A percentile compares a stretch with the other conserved stretches of the same genome.
Evolutionary conservation across 2,888 invertebrate species (phyloP).

Genomic region (Eutolmus rufibarbis): DNA sequence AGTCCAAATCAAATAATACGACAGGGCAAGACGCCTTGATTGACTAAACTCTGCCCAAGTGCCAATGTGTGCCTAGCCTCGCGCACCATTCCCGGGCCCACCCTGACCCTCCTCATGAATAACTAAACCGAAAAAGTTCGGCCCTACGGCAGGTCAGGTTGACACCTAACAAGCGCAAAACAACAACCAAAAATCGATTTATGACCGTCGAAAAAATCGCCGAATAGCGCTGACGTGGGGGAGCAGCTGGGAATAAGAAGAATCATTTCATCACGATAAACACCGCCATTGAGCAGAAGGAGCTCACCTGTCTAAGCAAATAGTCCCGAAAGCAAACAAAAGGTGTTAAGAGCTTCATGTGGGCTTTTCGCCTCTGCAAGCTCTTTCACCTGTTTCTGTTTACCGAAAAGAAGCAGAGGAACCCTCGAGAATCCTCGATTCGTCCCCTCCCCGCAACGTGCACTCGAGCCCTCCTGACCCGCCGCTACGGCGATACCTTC

Average conservation of each 20-base stretch:
- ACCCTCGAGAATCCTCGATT: background rate
- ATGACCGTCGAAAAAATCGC: background rate
- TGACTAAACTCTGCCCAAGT: background rate
- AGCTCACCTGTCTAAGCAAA: constrained; percentile 15
- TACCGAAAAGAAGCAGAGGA: constrained; percentile 8
- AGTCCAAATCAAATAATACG: background rate
- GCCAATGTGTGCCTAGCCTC: background rate
- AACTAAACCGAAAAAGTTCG: background rate
- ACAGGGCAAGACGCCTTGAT: background rate
- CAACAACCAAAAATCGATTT: background rate
- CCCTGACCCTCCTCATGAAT: background rate
- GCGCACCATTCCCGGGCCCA: background rate
- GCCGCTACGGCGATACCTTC: background rate
- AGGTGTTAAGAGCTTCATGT: constrained; percentile 18
- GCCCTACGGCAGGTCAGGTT: background rate
- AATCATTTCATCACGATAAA: constrained; percentile 12
- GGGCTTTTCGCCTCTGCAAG: constrained; percentile 17
- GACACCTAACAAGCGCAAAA: background rate
- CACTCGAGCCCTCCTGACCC: background rate
- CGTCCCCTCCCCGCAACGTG: background rate
- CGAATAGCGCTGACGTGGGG: background rate
- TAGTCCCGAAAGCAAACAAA: constrained; percentile 6
- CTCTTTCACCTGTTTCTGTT: constrained; percentile 27
- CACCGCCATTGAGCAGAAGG: background rate
- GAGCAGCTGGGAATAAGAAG: background rate